Conservation (phyloP, 2,888 invertebrate species). For the Fissipunctia ypsillon region DNA sequence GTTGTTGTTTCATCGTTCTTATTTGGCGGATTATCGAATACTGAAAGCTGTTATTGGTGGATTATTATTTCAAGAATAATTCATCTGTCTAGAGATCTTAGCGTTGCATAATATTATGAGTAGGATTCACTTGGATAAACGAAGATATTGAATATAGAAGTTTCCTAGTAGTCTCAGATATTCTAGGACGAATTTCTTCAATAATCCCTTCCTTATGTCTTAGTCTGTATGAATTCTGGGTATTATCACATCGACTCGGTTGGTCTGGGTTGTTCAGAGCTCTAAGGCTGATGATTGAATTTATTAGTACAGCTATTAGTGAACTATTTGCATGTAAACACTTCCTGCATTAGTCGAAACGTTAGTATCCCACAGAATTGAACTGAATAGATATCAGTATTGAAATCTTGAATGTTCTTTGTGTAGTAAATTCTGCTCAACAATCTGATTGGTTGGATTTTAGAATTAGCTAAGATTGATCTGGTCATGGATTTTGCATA, state of each 20-base stretch:
- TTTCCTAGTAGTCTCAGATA: conserved; percentile 55
- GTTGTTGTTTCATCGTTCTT: conserved; percentile 26
- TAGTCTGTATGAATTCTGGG: conserved; percentile 42
- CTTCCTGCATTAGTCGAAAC: conserved; percentile 56
- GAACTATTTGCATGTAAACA: conserved; percentile 47
- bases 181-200: conserved; percentile 33
- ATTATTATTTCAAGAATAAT: conserved; percentile 62
- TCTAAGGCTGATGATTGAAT: conserved; percentile 51
- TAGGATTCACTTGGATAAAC: conserved; percentile 38
- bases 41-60: conserved; percentile 48
- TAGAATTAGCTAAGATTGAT: background rate
- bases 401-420: conserved; percentile 35
- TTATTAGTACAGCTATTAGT: conserved; percentile 58
- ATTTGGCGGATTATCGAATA: conserved; percentile 43
- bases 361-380: conserved; percentile 26
- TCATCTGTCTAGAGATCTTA: conserved; percentile 53
- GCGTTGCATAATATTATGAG: conserved; percentile 61
- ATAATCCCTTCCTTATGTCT: conserved; percentile 63
- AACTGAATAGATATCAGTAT: conserved; percentile 24
- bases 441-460: background rate
- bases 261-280: conserved; percentile 31
- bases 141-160: conserved; percentile 42
- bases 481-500: background rate
- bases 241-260: conserved; percentile 45
- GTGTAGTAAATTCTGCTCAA: conserved; percentile 15